Evolutionary conservation across 1,140 invertebrate genomes (phyloP), one percentile per base, ranked within the genome.

Genomic region (Ericerus pela): DNA sequence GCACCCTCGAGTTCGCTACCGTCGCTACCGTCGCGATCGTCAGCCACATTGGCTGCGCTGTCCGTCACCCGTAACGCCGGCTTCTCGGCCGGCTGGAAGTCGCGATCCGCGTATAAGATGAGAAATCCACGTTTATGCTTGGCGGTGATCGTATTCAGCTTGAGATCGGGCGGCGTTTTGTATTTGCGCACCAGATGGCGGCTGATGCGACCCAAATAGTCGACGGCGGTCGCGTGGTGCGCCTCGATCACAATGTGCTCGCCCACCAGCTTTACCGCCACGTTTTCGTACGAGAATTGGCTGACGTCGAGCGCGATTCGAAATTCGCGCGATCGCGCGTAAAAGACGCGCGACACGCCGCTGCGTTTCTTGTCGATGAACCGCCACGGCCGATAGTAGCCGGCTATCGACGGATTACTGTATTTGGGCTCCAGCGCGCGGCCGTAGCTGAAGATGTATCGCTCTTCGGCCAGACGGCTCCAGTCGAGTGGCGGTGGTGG

Each of bases 361-460:
- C 41, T 47, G 11, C 12, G 4, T 22, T 24, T 3, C 26, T 47
- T 8, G 14, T 47, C 41, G 41, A 24, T 47, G 41, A 47, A 47
- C 12, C 41, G 41, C 41, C 41, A 47, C 10, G 41, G 41, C 26
- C 41, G 22, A 24, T 47, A 47, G 41, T 47, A 47, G 10, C 41
- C 41, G 41, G 41, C 41, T 16, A 47, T 18, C 4, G 41, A 47
- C 10, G 41, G 41, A 24, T 47, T 22, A 24, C 6, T 10, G 3
- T 24, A 47, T 22, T 47, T 47, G 10, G 41, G 41, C 14, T 47
- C 41, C 41, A 47, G 20, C 2, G 41, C 41, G 10, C 41, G 41
- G 4, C 41, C 41, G 16, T 47, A 47, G 41, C 41, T 47, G 41
- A 52, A 37, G 30, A 24, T 36, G 36, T 36, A 36, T 27, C 26